phyloP scores from a whole-genome alignment of 2,113 vertebrate genomes.

The Phalacrocorax carbo region DNA sequence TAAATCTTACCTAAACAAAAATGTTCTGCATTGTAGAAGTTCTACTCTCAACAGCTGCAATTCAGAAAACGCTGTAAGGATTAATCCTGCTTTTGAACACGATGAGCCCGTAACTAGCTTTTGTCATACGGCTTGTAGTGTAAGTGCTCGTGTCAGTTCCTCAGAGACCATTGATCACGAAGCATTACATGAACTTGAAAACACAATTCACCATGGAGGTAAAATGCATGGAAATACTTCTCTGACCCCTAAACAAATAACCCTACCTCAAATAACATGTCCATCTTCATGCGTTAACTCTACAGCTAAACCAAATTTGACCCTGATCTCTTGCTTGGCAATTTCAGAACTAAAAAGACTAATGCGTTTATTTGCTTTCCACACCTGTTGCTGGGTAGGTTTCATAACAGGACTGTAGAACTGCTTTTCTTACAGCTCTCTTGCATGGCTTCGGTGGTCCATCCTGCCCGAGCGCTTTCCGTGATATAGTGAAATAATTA shows the following conservation, averaged over 20 bases:
- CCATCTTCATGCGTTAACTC: background rate
- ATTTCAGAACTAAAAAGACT: constrained; percentile 39
- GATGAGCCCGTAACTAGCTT: constrained; percentile 73
- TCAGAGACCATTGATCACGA: constrained; percentile 71
- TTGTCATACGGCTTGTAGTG: constrained; percentile 69
- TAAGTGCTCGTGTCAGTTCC: constrained; percentile 71
- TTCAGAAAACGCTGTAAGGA: constrained; percentile 77
- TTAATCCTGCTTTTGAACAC: constrained; percentile 81
- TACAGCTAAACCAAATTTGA: background rate
- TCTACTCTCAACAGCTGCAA: constrained; percentile 71
- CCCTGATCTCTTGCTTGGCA: background rate
- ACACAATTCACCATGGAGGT: constrained; percentile 76
- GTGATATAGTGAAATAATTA: background rate
- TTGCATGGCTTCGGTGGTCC: background rate
- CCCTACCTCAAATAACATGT: background rate
- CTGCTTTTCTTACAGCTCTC: background rate
- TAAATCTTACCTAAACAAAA: constrained; percentile 49
- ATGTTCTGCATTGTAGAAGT: constrained; percentile 77
- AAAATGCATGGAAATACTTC: constrained; percentile 56
- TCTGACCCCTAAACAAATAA: background rate
- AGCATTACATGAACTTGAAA: constrained; percentile 71
- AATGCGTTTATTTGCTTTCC: background rate
- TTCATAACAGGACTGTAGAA: background rate
- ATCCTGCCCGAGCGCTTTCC: background rate
- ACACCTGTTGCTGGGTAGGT: background rate